Conservation (phyloP, 2,888 invertebrate species). For the Phyllotreta cruciferae region DNA sequence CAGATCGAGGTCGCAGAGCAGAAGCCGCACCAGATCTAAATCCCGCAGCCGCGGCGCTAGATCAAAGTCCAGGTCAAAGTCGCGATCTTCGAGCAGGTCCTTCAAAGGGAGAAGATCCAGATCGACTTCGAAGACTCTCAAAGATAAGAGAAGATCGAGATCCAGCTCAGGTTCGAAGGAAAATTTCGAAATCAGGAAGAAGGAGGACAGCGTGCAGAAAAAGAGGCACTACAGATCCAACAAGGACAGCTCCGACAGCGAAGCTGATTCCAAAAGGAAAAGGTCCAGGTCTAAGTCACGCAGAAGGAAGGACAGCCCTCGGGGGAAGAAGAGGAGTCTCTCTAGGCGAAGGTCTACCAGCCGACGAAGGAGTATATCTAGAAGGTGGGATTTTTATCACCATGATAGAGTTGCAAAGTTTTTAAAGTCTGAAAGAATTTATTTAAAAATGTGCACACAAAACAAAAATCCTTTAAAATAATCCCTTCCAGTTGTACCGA, state of each 20-base stretch:
- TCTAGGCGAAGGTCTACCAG: slow-evolving; percentile 53
- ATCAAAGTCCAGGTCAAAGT: slow-evolving; percentile 50
- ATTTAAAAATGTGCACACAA: too few relatives aligned
- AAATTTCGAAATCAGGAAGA: slow-evolving; percentile 76
- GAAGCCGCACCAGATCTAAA: slow-evolving; percentile 52
- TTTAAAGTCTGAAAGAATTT: too few relatives aligned
- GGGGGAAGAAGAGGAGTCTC: slow-evolving; percentile 59
- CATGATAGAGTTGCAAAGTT: slow-evolving; percentile 10
- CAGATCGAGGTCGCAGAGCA: slow-evolving; percentile 54
- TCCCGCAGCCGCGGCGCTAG: slow-evolving; percentile 51
- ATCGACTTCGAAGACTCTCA: slow-evolving; percentile 49
- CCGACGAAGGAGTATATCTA: slow-evolving; percentile 56
- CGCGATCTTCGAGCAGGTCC: slow-evolving; percentile 45
- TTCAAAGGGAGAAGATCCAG: slow-evolving; percentile 47
- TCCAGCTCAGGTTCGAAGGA: slow-evolving; percentile 54
- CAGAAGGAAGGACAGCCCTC: slow-evolving; percentile 60
- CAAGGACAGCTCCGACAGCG: slow-evolving; percentile 67
- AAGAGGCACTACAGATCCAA: slow-evolving; percentile 87
- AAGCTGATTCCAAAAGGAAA: slow-evolving; percentile 57
- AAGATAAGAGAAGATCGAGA: slow-evolving; percentile 45
- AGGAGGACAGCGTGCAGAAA: slow-evolving; percentile 83
- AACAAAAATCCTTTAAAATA: too few relatives aligned
- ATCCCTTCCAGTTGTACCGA: too few relatives aligned
- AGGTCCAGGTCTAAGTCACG: slow-evolving; percentile 53
- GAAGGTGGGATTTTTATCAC: slow-evolving; percentile 50